A percentile compares a stretch with the other conserved stretches of the same genome.
Conservation (phyloP, 2,797 vertebrate species). For the Poeciliopsis turneri region DNA sequence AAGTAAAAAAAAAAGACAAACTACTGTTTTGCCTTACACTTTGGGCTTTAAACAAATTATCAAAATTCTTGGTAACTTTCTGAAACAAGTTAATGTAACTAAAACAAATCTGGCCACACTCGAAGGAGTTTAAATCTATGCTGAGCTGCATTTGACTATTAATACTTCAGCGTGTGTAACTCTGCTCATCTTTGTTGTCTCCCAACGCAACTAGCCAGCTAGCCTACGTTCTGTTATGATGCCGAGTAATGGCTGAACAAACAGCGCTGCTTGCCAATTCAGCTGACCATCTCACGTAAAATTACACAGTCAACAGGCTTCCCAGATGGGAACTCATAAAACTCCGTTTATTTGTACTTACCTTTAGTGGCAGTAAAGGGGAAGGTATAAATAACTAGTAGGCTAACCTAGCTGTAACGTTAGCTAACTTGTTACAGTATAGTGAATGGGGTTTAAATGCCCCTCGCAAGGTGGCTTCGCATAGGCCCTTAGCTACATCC, state of each 20-base stretch:
- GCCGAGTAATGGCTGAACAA: constrained; percentile 71
- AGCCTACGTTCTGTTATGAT: constrained; percentile 79
- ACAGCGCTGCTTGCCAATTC: constrained; percentile 36
- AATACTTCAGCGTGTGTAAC: constrained; percentile 5
- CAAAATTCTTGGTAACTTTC: neutral
- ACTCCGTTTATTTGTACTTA: neutral
- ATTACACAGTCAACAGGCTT: neutral
- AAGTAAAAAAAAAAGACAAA: neutral
- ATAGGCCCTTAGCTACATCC: constrained; percentile 55
- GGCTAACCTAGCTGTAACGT: constrained; percentile 43
- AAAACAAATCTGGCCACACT: neutral
- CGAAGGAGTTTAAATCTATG: neutral
- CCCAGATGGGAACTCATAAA: neutral
- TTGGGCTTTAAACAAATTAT: constrained; percentile 11
- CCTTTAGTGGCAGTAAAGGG: neutral
- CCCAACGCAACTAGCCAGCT: constrained; percentile 59
- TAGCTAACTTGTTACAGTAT: constrained; percentile 55
- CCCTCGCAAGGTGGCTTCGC: constrained; percentile 69
- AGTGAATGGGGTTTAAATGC: constrained; percentile 75
- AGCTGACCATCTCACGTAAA: constrained; percentile 17
- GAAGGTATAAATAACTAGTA: constrained; percentile 2
- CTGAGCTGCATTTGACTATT: neutral
- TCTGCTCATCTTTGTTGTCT: constrained; percentile 73
- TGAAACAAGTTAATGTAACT: neutral
- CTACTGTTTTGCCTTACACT: constrained; percentile 13